These are phyloP conservation scores for Kryphioiulus occultus DNA, from an alignment of 2,888 invertebrate genomes.

Conservation along the genomic window DNA sequence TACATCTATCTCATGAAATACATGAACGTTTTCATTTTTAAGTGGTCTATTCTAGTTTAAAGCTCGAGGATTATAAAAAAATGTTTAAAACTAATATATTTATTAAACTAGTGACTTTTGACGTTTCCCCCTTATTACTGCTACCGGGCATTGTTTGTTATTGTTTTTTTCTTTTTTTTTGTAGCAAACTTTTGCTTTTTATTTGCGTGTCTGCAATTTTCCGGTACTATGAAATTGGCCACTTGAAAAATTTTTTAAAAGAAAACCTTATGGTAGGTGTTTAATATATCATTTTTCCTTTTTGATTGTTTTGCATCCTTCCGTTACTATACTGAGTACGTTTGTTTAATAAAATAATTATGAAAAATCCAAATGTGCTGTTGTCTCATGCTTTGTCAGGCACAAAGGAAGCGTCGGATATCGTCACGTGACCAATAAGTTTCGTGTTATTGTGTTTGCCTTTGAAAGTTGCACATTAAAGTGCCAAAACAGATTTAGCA, in stretches of 20 bases:
- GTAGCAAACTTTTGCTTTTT: background rate
- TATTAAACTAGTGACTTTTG: conserved; percentile 25
- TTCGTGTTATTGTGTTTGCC: no score
- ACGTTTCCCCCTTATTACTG: background rate
- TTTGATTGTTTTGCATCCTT: conserved; percentile 12
- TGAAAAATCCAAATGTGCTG: background rate
- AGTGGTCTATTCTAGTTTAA: conserved; percentile 18
- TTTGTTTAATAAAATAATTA: conserved; percentile 25
- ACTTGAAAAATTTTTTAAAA: background rate
- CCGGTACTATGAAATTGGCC: background rate
- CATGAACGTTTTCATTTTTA: background rate
- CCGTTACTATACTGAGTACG: background rate
- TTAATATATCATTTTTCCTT: background rate
- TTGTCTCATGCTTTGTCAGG: no score
- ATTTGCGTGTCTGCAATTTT: background rate
- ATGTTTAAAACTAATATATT: conserved; percentile 31
- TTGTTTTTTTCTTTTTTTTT: background rate
- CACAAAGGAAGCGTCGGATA: no score
- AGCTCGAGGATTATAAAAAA: background rate
- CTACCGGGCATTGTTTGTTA: background rate
- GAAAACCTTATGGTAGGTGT: conserved; percentile 4
- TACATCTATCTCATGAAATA: background rate
- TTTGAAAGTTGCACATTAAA: no score
- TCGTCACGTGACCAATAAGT: background rate
- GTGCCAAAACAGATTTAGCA: background rate